phyloP scores from a whole-genome alignment of 2,888 invertebrate genomes.

The Sminthurides aquaticus region DNA sequence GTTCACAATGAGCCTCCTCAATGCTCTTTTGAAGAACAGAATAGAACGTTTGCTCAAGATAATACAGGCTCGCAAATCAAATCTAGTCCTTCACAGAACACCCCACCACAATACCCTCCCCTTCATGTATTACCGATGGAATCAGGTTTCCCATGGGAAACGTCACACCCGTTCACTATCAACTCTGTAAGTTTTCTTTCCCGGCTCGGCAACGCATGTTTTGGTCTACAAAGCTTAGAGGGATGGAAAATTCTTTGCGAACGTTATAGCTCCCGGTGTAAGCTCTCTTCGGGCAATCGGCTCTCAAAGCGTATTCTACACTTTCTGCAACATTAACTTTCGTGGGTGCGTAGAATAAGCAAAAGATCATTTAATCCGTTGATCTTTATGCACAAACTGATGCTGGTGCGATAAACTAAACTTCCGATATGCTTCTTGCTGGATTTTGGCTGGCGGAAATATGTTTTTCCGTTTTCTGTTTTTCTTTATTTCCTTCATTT shows the following conservation, averaged over 20 bases:
- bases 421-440: background rate
- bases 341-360: too few relatives aligned
- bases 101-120: slow-evolving; percentile 4
- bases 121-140: background rate
- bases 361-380: too few relatives aligned
- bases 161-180: background rate
- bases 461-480: too few relatives aligned
- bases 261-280: background rate
- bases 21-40: background rate
- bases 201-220: background rate
- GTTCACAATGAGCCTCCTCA: background rate
- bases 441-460: background rate
- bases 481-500: too few relatives aligned
- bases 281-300: background rate
- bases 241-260: background rate
- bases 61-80: background rate
- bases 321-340: background rate
- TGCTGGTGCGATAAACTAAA: background rate
- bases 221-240: background rate
- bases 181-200: slow-evolving; percentile 1
- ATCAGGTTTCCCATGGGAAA: slow-evolving; percentile 1
- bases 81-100: background rate
- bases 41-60: slow-evolving; percentile 4
- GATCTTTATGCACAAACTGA: too few relatives aligned
- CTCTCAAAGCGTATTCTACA: background rate